phyloP scores from a whole-genome alignment of 2,797 vertebrate genomes.

The Typhlichthys subterraneus region DNA sequence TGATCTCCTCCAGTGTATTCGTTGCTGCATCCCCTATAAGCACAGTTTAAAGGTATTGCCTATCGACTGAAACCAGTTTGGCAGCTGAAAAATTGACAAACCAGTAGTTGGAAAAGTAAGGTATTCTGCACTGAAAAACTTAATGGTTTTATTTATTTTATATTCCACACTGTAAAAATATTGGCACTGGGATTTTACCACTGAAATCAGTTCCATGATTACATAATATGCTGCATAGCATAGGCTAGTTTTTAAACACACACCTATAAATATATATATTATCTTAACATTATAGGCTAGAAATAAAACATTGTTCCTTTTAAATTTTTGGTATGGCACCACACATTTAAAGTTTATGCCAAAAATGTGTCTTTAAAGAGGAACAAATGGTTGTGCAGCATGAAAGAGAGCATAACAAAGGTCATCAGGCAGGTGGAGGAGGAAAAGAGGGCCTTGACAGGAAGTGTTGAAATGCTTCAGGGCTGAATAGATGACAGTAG shows the following conservation, averaged over 20 bases:
- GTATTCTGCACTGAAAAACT: neutral
- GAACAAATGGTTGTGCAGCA: neutral
- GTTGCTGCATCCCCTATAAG: conserved; percentile 66
- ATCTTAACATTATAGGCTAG: neutral
- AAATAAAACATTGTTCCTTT: neutral
- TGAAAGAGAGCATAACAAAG: conserved; percentile 11
- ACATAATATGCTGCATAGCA: too few species aligned
- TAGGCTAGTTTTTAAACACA: too few species aligned
- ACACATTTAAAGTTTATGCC: neutral
- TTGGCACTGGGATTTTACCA: too few species aligned
- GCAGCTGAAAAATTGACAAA: neutral
- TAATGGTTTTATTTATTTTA: too few species aligned
- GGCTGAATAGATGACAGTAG: conserved; percentile 13
- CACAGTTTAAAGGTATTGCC: neutral
- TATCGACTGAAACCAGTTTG: neutral
- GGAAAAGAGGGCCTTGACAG: conserved; percentile 9
- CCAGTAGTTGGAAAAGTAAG: neutral
- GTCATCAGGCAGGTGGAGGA: neutral
- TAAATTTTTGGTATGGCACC: neutral
- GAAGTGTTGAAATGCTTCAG: conserved; percentile 10
- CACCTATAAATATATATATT: too few species aligned
- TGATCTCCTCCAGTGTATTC: conserved; percentile 84
- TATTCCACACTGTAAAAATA: too few species aligned
- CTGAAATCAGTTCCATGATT: neutral
- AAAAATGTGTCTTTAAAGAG: neutral